Evolutionary conservation across 2,888 invertebrate species (phyloP), one percentile per base, ranked within the genome.

Genomic region (Ecdyonurus torrentis): DNA sequence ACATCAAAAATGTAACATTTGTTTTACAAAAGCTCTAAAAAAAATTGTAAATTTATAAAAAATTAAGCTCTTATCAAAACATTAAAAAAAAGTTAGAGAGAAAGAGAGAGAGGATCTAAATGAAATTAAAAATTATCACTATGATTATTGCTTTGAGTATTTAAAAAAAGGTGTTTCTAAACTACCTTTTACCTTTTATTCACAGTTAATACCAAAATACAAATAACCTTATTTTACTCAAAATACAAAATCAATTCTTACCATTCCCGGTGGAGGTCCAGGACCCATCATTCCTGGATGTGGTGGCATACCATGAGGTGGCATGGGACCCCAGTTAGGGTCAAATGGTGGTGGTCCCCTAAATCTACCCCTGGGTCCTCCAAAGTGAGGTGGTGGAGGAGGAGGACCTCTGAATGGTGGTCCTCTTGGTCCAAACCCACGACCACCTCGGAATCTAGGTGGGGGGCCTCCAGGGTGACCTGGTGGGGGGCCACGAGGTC

Each of bases 291-390:
- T 70, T 23, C 70, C 69, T n/a, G n/a, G n/a, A 19, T 69, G 70
- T 60, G 70, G 69, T 52, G 65, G 65, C 68, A 70, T 69, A 23
- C 69, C 69, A 37, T 68, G 69, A 2, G 69, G 70, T 0, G 83
- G 83, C 52, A 80, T 80, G 0, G 81, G 81, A 18, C 84, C 85
- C 86, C 87, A 88, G 72, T 84, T 87, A 19, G 84, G 85, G 69
- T 82, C 82, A 70, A 79, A 82, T 10, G 80, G 81, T 7, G 83
- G 82, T 2, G 80, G 81, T 10, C 80, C 80, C 64, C 78, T 75
- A 66, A 78, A 79, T 25, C 77, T 71, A 18, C 76, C 74, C 22
- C 75, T 75, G 0, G 73, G 75, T 62, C 73, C 68, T 2, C 68
- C 67, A 65, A 66, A 73, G 63, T 75, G 74, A 63, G 71, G 71